Conservation (phyloP, 92 coral and sea anemone species). For the Umimayanthus kanabou region DNA sequence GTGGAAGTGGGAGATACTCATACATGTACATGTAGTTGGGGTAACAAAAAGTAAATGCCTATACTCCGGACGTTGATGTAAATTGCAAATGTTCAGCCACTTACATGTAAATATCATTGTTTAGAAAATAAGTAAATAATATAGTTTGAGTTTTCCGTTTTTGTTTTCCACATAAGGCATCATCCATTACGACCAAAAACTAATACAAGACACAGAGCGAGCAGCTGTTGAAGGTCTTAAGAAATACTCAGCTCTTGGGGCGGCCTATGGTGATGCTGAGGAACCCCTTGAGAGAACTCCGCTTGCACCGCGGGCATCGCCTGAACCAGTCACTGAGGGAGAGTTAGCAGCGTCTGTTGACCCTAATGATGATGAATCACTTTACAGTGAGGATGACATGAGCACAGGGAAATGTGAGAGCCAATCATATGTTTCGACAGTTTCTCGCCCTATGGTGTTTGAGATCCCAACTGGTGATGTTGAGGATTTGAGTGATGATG, state of each 20-base stretch:
- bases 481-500: constrained; percentile 62
- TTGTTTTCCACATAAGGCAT: constrained; percentile 44
- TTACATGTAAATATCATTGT: too few relatives aligned
- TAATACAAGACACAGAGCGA: constrained; percentile 43
- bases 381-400: constrained; percentile 52
- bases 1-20: too few relatives aligned
- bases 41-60: too few relatives aligned
- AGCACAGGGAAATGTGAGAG: constrained; percentile 34
- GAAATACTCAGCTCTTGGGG: constrained; percentile 74
- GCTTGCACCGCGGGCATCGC: constrained; percentile 70
- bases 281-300: constrained; percentile 43
- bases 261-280: constrained; percentile 32
- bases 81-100: too few relatives aligned
- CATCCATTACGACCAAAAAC: constrained; percentile 67
- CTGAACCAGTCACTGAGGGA: constrained; percentile 50
- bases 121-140: not conserved
- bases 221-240: constrained; percentile 66
- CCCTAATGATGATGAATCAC: constrained; percentile 47
- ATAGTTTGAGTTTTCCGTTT: not conserved
- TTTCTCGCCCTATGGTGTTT: constrained; percentile 66
- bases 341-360: constrained; percentile 21
- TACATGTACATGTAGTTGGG: too few relatives aligned
- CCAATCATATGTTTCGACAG: constrained; percentile 29
- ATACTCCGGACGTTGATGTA: too few relatives aligned
- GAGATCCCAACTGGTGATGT: constrained; percentile 78